Evolutionary conservation across 2,797 vertebrate genomes (phyloP).

Genomic region (Anguilla pacifica): DNA sequence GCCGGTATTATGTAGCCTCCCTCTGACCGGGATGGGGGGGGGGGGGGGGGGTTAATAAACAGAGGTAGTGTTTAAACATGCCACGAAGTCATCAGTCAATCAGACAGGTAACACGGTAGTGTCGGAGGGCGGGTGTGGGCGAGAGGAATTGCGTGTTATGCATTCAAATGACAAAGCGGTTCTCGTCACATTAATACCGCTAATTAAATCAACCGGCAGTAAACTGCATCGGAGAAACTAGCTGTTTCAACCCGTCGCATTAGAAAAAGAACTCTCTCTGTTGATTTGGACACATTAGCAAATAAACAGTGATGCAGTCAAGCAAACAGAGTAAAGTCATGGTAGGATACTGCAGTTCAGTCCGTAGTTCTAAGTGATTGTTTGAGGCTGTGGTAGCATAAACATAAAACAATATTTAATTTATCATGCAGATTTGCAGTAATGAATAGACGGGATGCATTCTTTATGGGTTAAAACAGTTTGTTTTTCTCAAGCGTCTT

Average conservation of each 20-base stretch:
- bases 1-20: background rate
- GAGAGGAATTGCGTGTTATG: background rate
- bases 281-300: too few relatives aligned
- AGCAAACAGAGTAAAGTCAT: too few relatives aligned
- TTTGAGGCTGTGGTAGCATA: too few relatives aligned
- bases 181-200: background rate
- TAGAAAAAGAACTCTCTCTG: background rate
- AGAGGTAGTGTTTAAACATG: background rate
- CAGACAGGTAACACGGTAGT: background rate
- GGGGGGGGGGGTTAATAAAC: background rate
- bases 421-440: background rate
- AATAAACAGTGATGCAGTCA: too few relatives aligned
- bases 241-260: background rate
- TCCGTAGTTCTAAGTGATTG: too few relatives aligned
- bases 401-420: too few relatives aligned
- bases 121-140: background rate
- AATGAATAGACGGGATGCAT: background rate
- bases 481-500: constrained; percentile 5
- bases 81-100: background rate
- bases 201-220: background rate
- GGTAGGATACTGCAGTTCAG: too few relatives aligned
- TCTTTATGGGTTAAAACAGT: background rate
- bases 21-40: background rate
- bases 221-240: background rate
- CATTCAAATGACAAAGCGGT: background rate